A percentile compares a stretch with the other conserved stretches of the same genome.
Evolutionary conservation across 1,140 invertebrate genomes (phyloP).

Genomic region (Drosophila cardini): DNA sequence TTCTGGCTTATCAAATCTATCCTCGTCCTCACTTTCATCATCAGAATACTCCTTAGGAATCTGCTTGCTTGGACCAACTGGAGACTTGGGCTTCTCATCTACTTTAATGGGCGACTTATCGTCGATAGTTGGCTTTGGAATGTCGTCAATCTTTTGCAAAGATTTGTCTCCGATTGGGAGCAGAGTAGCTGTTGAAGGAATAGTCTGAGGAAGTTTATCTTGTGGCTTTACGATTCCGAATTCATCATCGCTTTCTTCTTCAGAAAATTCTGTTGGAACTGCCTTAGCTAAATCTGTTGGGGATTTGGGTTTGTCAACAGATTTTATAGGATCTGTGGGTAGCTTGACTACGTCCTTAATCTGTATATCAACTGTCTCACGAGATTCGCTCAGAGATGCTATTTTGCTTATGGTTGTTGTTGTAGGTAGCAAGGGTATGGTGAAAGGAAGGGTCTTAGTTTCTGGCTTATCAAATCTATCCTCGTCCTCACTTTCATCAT

Average conservation of each 20-base stretch:
- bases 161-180: background rate
- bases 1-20: conserved; percentile 2
- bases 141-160: conserved; percentile 5
- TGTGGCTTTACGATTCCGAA: background rate
- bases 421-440: conserved; percentile 3
- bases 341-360: background rate
- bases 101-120: no score
- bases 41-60: conserved; percentile 10
- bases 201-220: conserved; percentile 10
- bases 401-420: background rate
- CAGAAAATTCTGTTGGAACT: conserved; percentile 16
- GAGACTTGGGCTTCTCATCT: conserved; percentile 26
- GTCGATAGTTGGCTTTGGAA: conserved; percentile 12
- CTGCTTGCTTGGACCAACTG: background rate
- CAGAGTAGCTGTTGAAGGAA: conserved; percentile 6
- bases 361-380: conserved; percentile 3
- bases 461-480: conserved; percentile 15
- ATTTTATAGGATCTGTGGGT: background rate
- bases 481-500: conserved; percentile 36
- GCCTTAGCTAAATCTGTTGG: conserved; percentile 4
- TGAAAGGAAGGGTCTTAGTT: background rate
- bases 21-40: conserved; percentile 16
- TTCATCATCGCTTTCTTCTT: conserved; percentile 20
- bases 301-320: conserved; percentile 17
- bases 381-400: conserved; percentile 5